Conservation (phyloP, 2,888 invertebrate species). For the Ormyrus pomaceus region DNA sequence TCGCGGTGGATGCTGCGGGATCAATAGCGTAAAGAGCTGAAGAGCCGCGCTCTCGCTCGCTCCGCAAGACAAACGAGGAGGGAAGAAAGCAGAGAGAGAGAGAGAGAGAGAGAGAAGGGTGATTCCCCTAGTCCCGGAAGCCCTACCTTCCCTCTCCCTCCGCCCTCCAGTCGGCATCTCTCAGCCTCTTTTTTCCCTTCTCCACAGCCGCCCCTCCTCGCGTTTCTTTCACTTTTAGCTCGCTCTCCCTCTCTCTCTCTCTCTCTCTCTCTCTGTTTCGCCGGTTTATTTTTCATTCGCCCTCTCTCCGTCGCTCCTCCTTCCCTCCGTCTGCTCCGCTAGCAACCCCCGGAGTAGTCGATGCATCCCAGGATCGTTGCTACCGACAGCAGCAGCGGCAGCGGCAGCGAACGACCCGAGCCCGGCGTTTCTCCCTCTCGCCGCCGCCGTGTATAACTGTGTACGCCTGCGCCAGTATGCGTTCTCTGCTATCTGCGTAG, state of each 20-base stretch:
- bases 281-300: constrained; percentile 48
- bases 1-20: constrained; percentile 76
- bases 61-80: constrained; percentile 51
- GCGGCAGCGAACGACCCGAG: constrained; percentile 69
- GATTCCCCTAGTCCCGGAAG: constrained; percentile 64
- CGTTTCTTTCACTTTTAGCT: constrained; percentile 41
- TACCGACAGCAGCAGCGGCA: constrained; percentile 69
- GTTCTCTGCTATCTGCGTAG: neutral
- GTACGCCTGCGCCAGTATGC: too few relatives aligned
- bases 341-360: constrained; percentile 73
- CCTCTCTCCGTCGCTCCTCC: constrained; percentile 28
- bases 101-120: constrained; percentile 67
- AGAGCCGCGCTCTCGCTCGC: constrained; percentile 40
- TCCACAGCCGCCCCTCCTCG: neutral
- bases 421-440: constrained; percentile 64
- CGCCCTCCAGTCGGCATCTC: constrained; percentile 36
- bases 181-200: constrained; percentile 30
- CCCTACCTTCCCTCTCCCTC: constrained; percentile 55
- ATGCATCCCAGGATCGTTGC: constrained; percentile 76
- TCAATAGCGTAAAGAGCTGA: constrained; percentile 73
- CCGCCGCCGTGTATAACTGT: too few relatives aligned
- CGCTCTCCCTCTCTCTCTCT: constrained; percentile 11
- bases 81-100: constrained; percentile 51
- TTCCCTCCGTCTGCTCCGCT: constrained; percentile 57
- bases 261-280: constrained; percentile 41